Percentiles rank a stretch among this genome's conserved stretches.
These are phyloP conservation scores for Cynocephalus volans DNA, from an alignment of 2,113 vertebrate genomes.

Conservation along the genomic window DNA sequence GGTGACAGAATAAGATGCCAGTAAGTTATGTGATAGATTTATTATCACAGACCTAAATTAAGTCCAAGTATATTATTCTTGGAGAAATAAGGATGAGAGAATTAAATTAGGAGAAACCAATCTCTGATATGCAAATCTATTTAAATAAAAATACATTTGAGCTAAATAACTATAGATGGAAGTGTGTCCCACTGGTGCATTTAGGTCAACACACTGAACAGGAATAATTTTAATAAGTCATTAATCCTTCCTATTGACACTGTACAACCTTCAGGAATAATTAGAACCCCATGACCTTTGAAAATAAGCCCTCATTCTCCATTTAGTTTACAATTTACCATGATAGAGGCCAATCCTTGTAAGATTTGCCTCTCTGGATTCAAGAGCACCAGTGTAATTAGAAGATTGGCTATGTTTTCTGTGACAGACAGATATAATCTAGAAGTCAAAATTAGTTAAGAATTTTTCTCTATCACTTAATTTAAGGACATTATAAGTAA, in stretches of 20 bases:
- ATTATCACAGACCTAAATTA: conserved; percentile 26
- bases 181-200: conserved; percentile 4
- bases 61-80: conserved; percentile 25
- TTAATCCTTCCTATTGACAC: conserved; percentile 58
- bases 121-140: conserved; percentile 55
- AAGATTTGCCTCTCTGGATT: conserved; percentile 29
- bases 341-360: neutral
- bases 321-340: conserved; percentile 52
- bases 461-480: conserved; percentile 18
- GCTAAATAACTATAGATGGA: conserved; percentile 60
- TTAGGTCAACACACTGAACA: conserved; percentile 27
- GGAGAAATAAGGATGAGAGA: conserved; percentile 28
- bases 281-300: neutral
- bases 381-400: neutral
- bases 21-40: conserved; percentile 21
- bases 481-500: neutral
- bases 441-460: neutral
- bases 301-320: conserved; percentile 55
- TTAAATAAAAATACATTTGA: conserved; percentile 72
- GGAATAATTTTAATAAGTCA: conserved; percentile 58
- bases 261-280: conserved; percentile 56
- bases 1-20: neutral
- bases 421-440: neutral
- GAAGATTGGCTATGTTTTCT: neutral
- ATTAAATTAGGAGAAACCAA: conserved; percentile 55